Evolutionary conservation across 2,113 vertebrate species (phyloP), one percentile per base, ranked within the genome.

Genomic region (Verasper variegatus): DNA sequence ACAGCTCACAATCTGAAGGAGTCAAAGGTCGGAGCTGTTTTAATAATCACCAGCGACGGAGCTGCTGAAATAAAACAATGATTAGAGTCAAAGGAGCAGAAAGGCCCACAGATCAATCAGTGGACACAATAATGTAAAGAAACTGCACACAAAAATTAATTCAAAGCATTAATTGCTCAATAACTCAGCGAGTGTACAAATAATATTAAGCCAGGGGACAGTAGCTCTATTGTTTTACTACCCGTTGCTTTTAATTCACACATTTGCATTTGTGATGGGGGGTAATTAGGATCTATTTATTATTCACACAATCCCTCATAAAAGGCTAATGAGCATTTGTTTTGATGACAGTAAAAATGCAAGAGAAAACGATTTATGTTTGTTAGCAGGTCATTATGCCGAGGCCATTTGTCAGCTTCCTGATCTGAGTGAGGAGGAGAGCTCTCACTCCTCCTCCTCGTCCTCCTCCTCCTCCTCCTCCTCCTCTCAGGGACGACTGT

Each of bases 281-380:
- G 82, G 88, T 92, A 94, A 95, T 94, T 91, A 94, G 88, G 81
- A 91, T 81, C 63, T 91, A 93, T 94, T 92, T 89, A 93, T 94
- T 91, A 93, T 93, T 92, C 89, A 86, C 84, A 91, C 84, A 80
- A 88, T 92, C 87, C 80, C 88, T 92, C 92, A 93, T 93, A 90
- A 93, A 93, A 85, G 71, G 80, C 88, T 92, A 94, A 94, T 92
- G 89, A 92, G 89, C 88, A 89, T 94, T 95, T 94, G 92, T 94
- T 95, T 94, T 90, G 89, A 92, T 78, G 93, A 91, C 91, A 88
- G 91, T 93, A 91, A 93, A 92, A 94, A 90, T 90, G 88, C 83
- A 89, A 79, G 86, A 88, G 89, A 87, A 89, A 91, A 72, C 82
- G 76, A 94, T 94, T 93, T 92, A 92, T 94, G 92, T 90, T 92